Evolutionary conservation across 2,797 vertebrate genomes (phyloP).

Genomic region (Oceanodroma leucorhoa): DNA sequence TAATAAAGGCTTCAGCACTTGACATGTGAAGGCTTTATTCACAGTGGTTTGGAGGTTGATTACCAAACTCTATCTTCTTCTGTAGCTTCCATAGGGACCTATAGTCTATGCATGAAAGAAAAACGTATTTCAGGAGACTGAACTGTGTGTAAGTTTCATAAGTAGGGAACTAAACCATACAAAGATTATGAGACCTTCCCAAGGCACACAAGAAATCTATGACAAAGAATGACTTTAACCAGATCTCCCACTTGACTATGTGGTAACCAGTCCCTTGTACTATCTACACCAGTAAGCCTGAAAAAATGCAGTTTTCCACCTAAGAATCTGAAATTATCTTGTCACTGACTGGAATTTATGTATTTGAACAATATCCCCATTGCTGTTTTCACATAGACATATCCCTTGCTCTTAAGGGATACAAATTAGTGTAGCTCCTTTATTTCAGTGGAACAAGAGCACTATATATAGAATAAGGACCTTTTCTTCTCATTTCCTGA

Average conservation of each 20-base stretch:
- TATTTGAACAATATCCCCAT: not conserved
- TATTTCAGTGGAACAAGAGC: not conserved
- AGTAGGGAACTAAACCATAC: not conserved
- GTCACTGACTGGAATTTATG: not conserved
- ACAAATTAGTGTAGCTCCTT: not conserved
- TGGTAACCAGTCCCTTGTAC: not conserved
- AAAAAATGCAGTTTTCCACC: not conserved
- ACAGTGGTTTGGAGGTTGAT: not conserved
- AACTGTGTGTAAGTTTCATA: not conserved
- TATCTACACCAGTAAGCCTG: not conserved
- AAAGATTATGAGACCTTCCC: not conserved
- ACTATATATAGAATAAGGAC: not conserved
- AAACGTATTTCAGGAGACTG: not conserved
- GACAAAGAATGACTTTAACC: not conserved
- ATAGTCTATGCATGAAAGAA: not conserved
- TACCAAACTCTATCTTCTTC: not conserved
- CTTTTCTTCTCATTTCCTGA: not conserved
- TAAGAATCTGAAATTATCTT: not conserved
- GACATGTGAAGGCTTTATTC: not conserved
- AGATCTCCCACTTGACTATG: not conserved
- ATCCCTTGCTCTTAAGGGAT: not conserved
- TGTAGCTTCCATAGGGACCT: not conserved
- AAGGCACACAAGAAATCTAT: not conserved
- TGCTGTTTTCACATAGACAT: not conserved
- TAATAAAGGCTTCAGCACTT: not conserved